Evolutionary conservation across 2,113 vertebrate species (phyloP).

Genomic region (Tetrax tetrax): DNA sequence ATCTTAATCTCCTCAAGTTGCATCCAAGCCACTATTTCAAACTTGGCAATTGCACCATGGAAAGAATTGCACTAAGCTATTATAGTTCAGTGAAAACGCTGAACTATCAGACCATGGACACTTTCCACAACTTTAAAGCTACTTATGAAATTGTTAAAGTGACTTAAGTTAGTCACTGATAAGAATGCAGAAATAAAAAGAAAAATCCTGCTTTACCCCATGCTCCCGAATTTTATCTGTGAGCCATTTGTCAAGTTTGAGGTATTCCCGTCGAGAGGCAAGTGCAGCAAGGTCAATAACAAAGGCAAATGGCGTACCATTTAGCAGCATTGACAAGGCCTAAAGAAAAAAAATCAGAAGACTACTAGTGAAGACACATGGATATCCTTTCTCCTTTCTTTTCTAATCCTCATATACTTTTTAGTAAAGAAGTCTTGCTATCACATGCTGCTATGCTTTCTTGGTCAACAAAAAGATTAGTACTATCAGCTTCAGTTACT

Average conservation of each 20-base stretch:
- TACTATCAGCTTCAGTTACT: neutral
- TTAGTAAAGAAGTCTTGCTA: neutral
- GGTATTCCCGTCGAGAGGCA: slow-evolving; percentile 99
- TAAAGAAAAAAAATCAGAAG: slow-evolving; percentile 71
- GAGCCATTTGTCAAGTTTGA: slow-evolving; percentile 99
- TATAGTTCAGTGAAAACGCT: neutral
- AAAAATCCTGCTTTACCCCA: slow-evolving; percentile 84
- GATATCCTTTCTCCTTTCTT: neutral
- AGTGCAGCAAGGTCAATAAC: slow-evolving; percentile 99
- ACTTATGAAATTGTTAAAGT: neutral
- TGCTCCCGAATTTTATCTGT: slow-evolving; percentile 99
- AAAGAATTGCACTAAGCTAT: slow-evolving; percentile 13
- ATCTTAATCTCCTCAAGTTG: neutral
- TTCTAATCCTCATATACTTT: neutral
- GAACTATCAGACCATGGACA: neutral
- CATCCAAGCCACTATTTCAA: slow-evolving; percentile 1
- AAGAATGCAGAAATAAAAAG: slow-evolving; percentile 55
- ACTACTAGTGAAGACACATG: slow-evolving; percentile 46
- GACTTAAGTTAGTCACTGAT: slow-evolving; percentile 23
- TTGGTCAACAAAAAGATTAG: neutral
- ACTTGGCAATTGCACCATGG: slow-evolving; percentile 34
- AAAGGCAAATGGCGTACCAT: slow-evolving; percentile 99
- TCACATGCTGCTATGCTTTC: slow-evolving; percentile 7
- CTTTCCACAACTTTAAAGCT: slow-evolving; percentile 32
- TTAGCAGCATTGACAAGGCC: slow-evolving; percentile 99